phyloP scores from a whole-genome alignment of 2,888 invertebrate species.

The Mythimna loreyi region DNA sequence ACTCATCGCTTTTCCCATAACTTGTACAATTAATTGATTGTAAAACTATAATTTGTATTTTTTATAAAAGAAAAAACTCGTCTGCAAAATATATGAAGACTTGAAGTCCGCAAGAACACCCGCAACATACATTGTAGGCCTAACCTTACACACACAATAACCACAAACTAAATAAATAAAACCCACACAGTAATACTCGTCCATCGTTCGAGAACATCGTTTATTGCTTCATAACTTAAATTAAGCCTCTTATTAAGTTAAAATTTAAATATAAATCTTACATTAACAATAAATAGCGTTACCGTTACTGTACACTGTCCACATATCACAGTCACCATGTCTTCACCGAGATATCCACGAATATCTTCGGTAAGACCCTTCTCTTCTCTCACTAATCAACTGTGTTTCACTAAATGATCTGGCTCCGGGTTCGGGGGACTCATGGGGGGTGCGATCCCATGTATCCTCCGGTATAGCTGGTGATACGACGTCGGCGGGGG shows the following conservation, averaged over 20 bases:
- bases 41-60: no score
- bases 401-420: constrained; percentile 89
- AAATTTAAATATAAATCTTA: constrained; percentile 85
- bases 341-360: constrained; percentile 55
- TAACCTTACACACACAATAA: constrained; percentile 8
- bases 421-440: constrained; percentile 80
- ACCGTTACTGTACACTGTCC: constrained; percentile 82
- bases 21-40: neutral
- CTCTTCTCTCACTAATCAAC: constrained; percentile 80
- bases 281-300: constrained; percentile 87
- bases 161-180: constrained; percentile 20
- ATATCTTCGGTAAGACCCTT: constrained; percentile 55
- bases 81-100: neutral
- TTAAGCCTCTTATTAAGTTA: constrained; percentile 84
- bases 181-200: constrained; percentile 45
- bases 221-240: constrained; percentile 86
- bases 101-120: neutral
- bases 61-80: neutral
- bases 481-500: constrained; percentile 86
- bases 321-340: constrained; percentile 83
- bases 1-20: neutral
- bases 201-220: constrained; percentile 72
- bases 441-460: constrained; percentile 80
- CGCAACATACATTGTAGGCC: constrained; percentile 38
- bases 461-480: constrained; percentile 85